Percentiles rank a stretch among this genome's conserved stretches.
Conservation (phyloP, 2,797 vertebrate genomes). For the Microchirus variegatus region DNA sequence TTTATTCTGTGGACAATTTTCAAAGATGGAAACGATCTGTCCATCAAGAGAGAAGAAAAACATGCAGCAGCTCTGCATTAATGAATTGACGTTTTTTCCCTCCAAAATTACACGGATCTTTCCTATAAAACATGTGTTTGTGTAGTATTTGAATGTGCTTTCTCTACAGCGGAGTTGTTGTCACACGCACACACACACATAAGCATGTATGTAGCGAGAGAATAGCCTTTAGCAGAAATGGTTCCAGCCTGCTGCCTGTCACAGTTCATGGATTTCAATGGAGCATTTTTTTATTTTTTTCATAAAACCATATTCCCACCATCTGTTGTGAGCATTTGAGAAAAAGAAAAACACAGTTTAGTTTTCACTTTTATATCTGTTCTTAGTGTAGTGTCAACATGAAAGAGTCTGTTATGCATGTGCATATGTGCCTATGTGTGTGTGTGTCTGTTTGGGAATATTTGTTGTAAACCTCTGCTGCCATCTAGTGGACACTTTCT, state of each 20-base stretch:
- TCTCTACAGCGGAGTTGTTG: no score
- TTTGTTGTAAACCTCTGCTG: constrained; percentile 41
- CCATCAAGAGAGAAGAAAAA: no score
- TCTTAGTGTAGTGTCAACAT: constrained; percentile 6
- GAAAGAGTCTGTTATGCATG: background rate
- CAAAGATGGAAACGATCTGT: no score
- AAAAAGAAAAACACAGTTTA: constrained; percentile 24
- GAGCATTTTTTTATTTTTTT: constrained; percentile 17
- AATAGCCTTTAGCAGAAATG: constrained; percentile 27
- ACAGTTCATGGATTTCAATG: constrained; percentile 64
- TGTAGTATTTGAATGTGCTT: no score
- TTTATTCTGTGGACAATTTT: no score
- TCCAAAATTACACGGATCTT: no score
- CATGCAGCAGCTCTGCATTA: no score
- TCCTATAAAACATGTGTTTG: no score
- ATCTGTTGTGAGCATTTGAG: constrained; percentile 52
- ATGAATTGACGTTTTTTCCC: no score
- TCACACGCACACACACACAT: background rate
- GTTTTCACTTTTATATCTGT: constrained; percentile 14
- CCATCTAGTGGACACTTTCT: constrained; percentile 54
- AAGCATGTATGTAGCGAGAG: no score
- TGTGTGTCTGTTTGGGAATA: background rate
- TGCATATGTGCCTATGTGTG: background rate
- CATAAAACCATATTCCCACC: constrained; percentile 55
- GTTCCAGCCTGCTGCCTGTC: constrained; percentile 54